Conservation (phyloP, 1,140 invertebrate genomes). For the Hirudo medicinalis region DNA sequence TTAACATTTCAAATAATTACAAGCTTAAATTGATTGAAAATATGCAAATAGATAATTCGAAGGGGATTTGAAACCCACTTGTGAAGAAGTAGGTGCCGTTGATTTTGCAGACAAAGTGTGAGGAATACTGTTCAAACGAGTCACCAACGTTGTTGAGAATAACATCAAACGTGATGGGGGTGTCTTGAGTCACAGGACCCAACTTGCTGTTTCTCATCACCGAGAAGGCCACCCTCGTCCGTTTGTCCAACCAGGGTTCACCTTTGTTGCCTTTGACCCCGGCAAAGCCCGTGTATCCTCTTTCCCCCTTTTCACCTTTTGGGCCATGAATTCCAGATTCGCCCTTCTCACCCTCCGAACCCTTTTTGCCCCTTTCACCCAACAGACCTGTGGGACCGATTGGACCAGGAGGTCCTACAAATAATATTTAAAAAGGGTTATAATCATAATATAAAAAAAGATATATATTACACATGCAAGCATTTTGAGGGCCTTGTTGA, state of each 20-base stretch:
- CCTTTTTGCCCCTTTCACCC: slow-evolving; percentile 21
- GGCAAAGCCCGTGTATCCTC: slow-evolving; percentile 21
- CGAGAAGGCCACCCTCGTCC: slow-evolving; percentile 33
- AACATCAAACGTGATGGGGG: slow-evolving; percentile 35
- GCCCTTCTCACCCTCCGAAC: slow-evolving; percentile 23
- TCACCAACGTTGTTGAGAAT: slow-evolving; percentile 36
- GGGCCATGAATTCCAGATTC: slow-evolving; percentile 25
- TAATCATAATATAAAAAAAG: too few relatives aligned
- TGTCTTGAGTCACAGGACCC: slow-evolving; percentile 37
- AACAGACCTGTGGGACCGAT: slow-evolving; percentile 16
- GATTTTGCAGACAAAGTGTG: slow-evolving; percentile 36
- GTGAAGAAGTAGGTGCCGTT: slow-evolving; percentile 41
- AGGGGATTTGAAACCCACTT: neutral
- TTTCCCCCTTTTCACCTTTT: slow-evolving; percentile 24
- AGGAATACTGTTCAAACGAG: slow-evolving; percentile 35
- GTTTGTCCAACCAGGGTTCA: slow-evolving; percentile 19
- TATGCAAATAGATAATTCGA: too few relatives aligned
- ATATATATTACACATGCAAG: too few relatives aligned
- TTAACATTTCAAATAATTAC: too few relatives aligned
- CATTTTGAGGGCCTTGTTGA: too few relatives aligned
- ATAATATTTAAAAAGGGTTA: too few relatives aligned
- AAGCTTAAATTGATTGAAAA: too few relatives aligned
- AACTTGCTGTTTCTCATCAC: slow-evolving; percentile 33
- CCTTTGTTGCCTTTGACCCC: slow-evolving; percentile 24
- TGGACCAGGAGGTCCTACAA: slow-evolving; percentile 17